Base-by-base conservation (phyloP, 2,888 invertebrate genomes). In the Drosophila crucigera region DNA sequence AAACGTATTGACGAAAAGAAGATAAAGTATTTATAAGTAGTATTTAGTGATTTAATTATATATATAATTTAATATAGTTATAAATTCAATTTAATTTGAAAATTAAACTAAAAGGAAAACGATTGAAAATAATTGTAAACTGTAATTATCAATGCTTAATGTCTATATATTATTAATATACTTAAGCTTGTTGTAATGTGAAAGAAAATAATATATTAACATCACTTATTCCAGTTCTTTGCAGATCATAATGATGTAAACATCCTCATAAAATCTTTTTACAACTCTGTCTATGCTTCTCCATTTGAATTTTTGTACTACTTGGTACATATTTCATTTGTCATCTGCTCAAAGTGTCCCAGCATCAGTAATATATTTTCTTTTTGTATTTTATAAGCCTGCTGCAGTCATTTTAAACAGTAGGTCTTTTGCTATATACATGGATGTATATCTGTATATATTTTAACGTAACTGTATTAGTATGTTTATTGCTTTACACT, bases 401-500 rank as follows among this genome's bases (percentile, higher is more conserved):
- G n/a, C 33, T 25, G 2, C 28, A 35, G 22, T 30, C 14, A 31
- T 16, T 35, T 35, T 33, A 2, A 25, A 4, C 31, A 11, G n/a
- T 28, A 35, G 30, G 4, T 30, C 52, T 41, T 16, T 16, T 31
- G 7, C 16, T 64, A 3, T 14, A 60, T n/a, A n/a, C 16, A 39
- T 30, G n/a, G n/a, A 30, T 14, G 28, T 41, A 11, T 35, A 28
- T 61, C 10, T 53, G 7, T 9, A 14, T 52, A 50, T 54, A 5
- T 43, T 25, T n/a, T 31, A 30, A 53, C 31, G 61, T 56, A 39
- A 35, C 43, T 73, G 49, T 66, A 33, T 66, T 56, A 60, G 35
- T 67, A 66, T 70, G 73, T 82, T 85, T 86, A 89, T 89, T 83
- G 82, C 85, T 78, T 84, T 82, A 85, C 80, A 89, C 82, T 86